Evolutionary conservation across 92 coral and sea anemone genomes (phyloP).

Genomic region (Epizoanthus stellaris): DNA sequence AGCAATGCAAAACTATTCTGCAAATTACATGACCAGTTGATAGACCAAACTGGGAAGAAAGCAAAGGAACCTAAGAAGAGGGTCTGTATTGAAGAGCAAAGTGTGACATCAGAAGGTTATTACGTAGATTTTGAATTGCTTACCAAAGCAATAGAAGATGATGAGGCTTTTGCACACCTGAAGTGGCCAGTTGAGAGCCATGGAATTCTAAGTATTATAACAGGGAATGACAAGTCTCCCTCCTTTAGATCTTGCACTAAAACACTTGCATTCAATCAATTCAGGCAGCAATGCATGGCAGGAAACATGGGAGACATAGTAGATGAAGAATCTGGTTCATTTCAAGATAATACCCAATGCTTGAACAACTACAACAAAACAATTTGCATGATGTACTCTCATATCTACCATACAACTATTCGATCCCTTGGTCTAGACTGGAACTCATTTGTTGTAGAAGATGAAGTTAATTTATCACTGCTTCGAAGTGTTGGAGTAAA

Average conservation of each 20-base stretch:
- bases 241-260: conserved; percentile 41
- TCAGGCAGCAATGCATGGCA: neutral
- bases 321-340: neutral
- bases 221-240: conserved; percentile 30
- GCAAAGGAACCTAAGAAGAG: conserved; percentile 35
- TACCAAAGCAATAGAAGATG: conserved; percentile 11
- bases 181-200: neutral
- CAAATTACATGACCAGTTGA: conserved; percentile 38
- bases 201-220: neutral
- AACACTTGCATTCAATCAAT: conserved; percentile 32
- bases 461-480: too few species aligned
- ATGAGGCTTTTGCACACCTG: neutral
- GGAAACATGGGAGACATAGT: conserved; percentile 7
- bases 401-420: conserved; percentile 9
- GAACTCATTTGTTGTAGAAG: neutral
- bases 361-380: neutral
- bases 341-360: neutral
- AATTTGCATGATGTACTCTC: conserved; percentile 31
- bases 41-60: conserved; percentile 35
- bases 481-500: too few species aligned
- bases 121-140: conserved; percentile 6
- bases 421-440: conserved; percentile 29
- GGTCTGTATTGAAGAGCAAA: conserved; percentile 24
- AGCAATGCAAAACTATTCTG: conserved; percentile 25
- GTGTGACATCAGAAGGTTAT: conserved; percentile 12